Base-by-base conservation (phyloP, 2,113 vertebrate genomes). In the Eudyptes chrysolophus region DNA sequence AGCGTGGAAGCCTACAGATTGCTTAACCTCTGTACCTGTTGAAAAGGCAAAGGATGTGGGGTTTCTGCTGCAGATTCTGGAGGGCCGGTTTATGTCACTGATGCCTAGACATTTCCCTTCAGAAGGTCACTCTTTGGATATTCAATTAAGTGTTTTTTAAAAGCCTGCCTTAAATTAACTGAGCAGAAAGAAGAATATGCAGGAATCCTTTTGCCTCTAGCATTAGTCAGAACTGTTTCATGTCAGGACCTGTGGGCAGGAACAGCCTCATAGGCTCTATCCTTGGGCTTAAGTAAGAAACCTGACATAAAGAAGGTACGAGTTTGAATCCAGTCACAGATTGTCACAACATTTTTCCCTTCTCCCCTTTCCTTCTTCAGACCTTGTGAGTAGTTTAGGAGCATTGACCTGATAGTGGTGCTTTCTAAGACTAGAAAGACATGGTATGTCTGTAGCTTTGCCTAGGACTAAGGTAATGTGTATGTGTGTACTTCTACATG, bases 401-500 rank as follows among this genome's bases (percentile, higher is more conserved):
- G 46, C 46, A 42, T 1, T 71, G 75, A 49, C 64, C 34, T 64
- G 22, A 52, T 65, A 32, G 49, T 42, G 65, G 1, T 70, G 52
- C 51, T 54, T 70, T 84, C 29, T 54, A 44, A 83, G n/a, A 21
- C 17, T 82, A 27, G 21, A 26, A 79, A 18, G 17, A 38, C n/a
- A 14, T 26, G 2, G 0, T 17, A 30, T 49, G 19, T 54, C 32
- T 55, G 22, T 84, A 48, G 54, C 40, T 79, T 90, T 87, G 42
- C 54, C 24, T 36, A 38, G 66, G 26, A 30, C 70, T 79, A 15
- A 57, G 38, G 40, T 66, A 55, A 14, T 11, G 8, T 14, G 13
- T 25, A 24, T 34, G 16, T 48, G 34, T 55, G 57, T 32, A 17
- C 38, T 62, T 61, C 1, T 6, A 16, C 0, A 0, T 10, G 12